Evolutionary conservation across 2,113 vertebrate genomes (phyloP), one percentile per base, ranked within the genome.

Genomic region (Syngnathus scovelli): DNA sequence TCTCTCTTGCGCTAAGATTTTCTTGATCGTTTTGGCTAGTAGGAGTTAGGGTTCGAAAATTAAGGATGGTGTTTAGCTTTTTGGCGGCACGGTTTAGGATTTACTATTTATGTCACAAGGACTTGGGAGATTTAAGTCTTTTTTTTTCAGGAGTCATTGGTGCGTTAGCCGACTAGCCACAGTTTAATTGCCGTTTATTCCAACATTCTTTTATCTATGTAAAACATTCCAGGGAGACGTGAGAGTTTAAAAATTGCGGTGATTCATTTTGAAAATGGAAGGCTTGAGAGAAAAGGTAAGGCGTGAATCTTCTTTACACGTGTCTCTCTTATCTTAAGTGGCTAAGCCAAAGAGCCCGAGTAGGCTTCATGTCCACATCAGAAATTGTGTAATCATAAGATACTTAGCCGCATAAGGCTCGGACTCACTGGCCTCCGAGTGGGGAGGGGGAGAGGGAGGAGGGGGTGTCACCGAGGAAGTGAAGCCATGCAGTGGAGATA

Each of bases 371-470:
- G 61, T 69, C 48, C 55, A 66, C 39, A 66, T 76, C 43, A 65
- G 61, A 46, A 72, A 48, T 33, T 71, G 66, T 68, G 55, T 37
- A 56, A 75, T 73, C 76, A 81, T 71, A 23, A 33, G 37, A 58
- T 51, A 73, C 59, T 52, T 66, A 49, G 59, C 63, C 48, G 67
- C 66, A 27, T 61, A 72, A 68, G 62, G 48, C 61, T 62, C 72
- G 52, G 39, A 44, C 55, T 36, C 56, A 21, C 13, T 68, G 48
- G 55, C 21, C 46, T 58, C 3, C 49, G 39, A 70, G 33, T 60
- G 3, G 44, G 19, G 44, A 6, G 33, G 56, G 41, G 66, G 54
- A 52, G 18, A 36, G 33, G 37, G 63, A 59, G 49, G 23, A 0
- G 62, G 49, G 61, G 62, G 13, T 18, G 38, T 69, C 49, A 54